A percentile compares a stretch with the other conserved stretches of the same genome.
phyloP scores from a whole-genome alignment of 2,888 invertebrate species.

The Cephus sareptanus region DNA sequence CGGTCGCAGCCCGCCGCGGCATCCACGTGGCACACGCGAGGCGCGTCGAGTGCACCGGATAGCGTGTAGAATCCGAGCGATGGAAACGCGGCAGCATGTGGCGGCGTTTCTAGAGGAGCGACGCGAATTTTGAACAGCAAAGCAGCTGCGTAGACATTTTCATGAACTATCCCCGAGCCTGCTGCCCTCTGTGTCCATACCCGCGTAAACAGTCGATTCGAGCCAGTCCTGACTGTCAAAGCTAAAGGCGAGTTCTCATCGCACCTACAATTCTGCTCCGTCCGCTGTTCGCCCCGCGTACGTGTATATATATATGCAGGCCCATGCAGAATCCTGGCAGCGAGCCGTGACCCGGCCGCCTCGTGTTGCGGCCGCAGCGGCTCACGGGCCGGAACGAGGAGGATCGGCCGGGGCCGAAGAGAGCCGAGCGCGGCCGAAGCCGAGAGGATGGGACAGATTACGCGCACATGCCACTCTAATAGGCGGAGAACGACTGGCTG shows the following conservation, averaged over 20 bases:
- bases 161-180: not conserved
- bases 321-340: not conserved
- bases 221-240: not conserved
- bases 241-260: not conserved
- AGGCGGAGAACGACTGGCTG: slow-evolving; percentile 39
- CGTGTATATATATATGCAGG: too few relatives aligned
- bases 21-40: not conserved
- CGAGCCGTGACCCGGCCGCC: not conserved
- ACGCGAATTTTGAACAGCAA: not conserved
- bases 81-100: not conserved
- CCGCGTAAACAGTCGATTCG: not conserved
- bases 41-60: not conserved
- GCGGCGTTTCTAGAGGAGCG: not conserved
- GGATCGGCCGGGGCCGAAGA: too few relatives aligned
- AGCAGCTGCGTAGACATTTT: not conserved
- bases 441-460: slow-evolving; percentile 50
- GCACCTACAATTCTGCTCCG: not conserved
- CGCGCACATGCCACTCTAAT: slow-evolving; percentile 51
- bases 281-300: not conserved
- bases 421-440: not conserved
- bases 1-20: not conserved
- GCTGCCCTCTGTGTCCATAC: not conserved
- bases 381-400: not conserved
- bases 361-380: not conserved
- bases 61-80: not conserved